Base-by-base conservation (phyloP, 2,113 vertebrate species). In the Chloroceryle aenea region DNA sequence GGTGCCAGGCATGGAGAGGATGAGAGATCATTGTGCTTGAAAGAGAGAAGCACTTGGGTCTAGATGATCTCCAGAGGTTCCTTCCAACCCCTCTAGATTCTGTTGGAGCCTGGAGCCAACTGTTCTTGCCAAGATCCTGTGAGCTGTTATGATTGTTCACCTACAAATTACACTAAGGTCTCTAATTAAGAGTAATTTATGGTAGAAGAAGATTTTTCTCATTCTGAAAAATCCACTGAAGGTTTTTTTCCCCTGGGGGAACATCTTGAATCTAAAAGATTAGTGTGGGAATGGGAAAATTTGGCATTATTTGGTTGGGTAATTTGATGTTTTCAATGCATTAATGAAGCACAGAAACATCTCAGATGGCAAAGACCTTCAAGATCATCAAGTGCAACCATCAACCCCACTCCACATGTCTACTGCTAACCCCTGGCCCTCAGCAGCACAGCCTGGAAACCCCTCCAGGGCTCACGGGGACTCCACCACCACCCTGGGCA, bases 261-360 rank as follows among this genome's bases (percentile, higher is more conserved):
- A 78, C 4, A 3, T 58, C 80, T 90, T 23, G 2, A 55, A 75
- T 61, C 40, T 61, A 23, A 52, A 78, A 78, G 79, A 75, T 59
- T 34, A 82, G 56, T 14, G 53, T 47, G 85, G 85, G 76, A 95
- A 97, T 32, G 13, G 74, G 81, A 95, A 95, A 91, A 83, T 10
- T 69, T 88, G 40, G 30, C 21, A 30, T 68, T 73, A 36, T 61
- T 91, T 66, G 13, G 67, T 64, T 45, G 76, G 42, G 16, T 23
- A 61, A 34, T 30, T 72, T 30, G 63, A 29, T 64, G 42, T 69
- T 58, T 45, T 63, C 34, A 40, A 62, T n/a, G 66, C 30, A 62
- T 0, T 43, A n/a, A 84, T 22, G 36, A 66, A 84, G 47, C 58
- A 85, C 8, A 50, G 48, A 48, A 48, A 21, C 47, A 45, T 45